These are phyloP conservation scores for Coracopsis vasa DNA, from an alignment of 2,113 vertebrate genomes.

Conservation along the genomic window DNA sequence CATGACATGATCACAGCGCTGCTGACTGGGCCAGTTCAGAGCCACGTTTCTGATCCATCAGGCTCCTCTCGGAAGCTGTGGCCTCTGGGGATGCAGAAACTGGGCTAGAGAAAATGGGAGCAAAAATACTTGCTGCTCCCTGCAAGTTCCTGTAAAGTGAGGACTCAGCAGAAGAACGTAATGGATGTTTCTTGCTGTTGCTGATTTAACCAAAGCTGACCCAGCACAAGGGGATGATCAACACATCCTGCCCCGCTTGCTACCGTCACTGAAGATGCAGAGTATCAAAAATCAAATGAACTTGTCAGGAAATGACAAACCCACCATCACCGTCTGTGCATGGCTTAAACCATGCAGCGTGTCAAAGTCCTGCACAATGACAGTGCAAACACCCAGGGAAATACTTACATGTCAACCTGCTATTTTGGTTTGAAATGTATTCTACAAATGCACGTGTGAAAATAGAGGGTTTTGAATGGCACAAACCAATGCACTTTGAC, in stretches of 20 bases:
- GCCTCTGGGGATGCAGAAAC: not conserved
- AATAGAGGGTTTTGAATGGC: not conserved
- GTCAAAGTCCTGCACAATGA: not conserved
- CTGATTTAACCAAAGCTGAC: constrained; percentile 11
- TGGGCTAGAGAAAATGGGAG: not conserved
- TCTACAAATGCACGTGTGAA: not conserved
- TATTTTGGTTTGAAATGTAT: not conserved
- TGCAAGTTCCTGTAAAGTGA: constrained; percentile 5
- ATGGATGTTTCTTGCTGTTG: not conserved
- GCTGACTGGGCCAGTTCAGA: not conserved
- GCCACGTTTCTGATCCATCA: not conserved
- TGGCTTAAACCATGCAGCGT: not conserved
- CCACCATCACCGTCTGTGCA: not conserved
- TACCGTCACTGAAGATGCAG: not conserved
- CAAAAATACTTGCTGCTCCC: constrained; percentile 26
- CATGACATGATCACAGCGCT: not conserved
- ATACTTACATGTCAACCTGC: not conserved
- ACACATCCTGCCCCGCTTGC: not conserved
- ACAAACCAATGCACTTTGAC: not conserved
- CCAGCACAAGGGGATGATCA: not conserved
- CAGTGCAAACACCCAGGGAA: not conserved
- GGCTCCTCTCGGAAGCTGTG: not conserved
- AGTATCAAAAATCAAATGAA: not conserved
- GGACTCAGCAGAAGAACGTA: constrained; percentile 16
- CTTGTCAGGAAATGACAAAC: not conserved